Base-by-base conservation (phyloP, 2,113 vertebrate genomes). In the Boulengeromyrus knoepffleri region DNA sequence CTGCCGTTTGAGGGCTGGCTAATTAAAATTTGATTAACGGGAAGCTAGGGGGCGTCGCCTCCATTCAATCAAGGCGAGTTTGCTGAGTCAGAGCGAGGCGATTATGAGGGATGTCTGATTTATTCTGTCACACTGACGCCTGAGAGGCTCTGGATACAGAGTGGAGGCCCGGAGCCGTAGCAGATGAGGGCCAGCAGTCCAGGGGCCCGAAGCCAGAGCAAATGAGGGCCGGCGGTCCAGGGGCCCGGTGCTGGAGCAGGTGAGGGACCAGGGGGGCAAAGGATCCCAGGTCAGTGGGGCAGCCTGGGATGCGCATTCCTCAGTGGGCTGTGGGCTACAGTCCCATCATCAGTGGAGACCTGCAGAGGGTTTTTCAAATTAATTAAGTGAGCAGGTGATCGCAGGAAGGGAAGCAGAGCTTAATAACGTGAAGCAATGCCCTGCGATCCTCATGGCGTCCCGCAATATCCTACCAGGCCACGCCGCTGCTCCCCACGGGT, bases 11-110 rank as follows among this genome's bases (percentile, higher is more conserved):
- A 85, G 83, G 83, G 85, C 27, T 27, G 50, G 49, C 49, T 53
- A 87, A 87, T 87, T 53, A 87, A 87, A 87, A 87, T 56, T 87
- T 87, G 85, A 87, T 87, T 15, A 87, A 87, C 50, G 10, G 50
- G 50, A 87, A 39, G 50, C 85, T 56, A 17, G 47, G 85, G 50
- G 85, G 85, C 85, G n/a, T n/a, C 12, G 17, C 31, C 50, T 39
- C 50, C 31, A 87, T 39, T 87, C 85, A 87, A 87, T 87, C 85
- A 87, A 52, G 31, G 85, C 85, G 42, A 47, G 36, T 85, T 85
- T 47, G 83, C 83, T 85, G 83, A 85, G 45, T 85, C 45, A 87
- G 85, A 87, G 45, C 3, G 85, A 87, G 85, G 6, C 49, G 17
- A 56, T 87, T 87, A 87, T 53, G 50, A 87, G 50, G 27, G 31